Conservation (phyloP, 1,140 invertebrate species). For the Drosophila oshimai region DNA sequence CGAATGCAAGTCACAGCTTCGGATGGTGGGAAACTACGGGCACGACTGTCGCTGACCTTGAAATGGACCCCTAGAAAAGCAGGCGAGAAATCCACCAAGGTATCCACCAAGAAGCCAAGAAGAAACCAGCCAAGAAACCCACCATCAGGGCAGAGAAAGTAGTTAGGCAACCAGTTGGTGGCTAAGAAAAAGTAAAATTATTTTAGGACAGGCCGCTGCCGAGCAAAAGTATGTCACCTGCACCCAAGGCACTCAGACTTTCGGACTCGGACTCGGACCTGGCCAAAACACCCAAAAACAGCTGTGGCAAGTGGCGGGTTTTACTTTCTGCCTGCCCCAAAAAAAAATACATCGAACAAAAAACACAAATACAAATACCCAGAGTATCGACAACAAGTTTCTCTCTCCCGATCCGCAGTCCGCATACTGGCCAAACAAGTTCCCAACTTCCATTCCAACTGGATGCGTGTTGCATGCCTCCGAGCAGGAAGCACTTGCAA, state of each 20-base stretch:
- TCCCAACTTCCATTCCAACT: slow-evolving; percentile 29
- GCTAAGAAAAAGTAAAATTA: slow-evolving; percentile 74
- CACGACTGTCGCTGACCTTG: slow-evolving; percentile 52
- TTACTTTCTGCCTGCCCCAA: slow-evolving; percentile 71
- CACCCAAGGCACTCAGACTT: slow-evolving; percentile 24
- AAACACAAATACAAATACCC: slow-evolving; percentile 8
- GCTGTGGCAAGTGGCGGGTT: slow-evolving; percentile 55
- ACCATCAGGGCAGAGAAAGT: slow-evolving; percentile 63
- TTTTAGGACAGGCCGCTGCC: slow-evolving; percentile 66
- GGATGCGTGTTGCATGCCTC: slow-evolving; percentile 68
- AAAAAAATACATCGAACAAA: background rate
- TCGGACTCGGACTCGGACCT: slow-evolving; percentile 2
- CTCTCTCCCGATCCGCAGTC: background rate
- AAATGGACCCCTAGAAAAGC: slow-evolving; percentile 56
- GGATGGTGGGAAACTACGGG: slow-evolving; percentile 31
- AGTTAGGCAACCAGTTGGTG: slow-evolving; percentile 56
- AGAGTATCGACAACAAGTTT: slow-evolving; percentile 35
- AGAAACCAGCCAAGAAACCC: slow-evolving; percentile 3
- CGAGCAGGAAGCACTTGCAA: slow-evolving; percentile 75
- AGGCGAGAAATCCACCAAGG: slow-evolving; percentile 14
- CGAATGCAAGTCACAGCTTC: slow-evolving; percentile 37
- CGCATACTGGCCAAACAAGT: slow-evolving; percentile 68
- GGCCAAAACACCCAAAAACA: slow-evolving; percentile 36
- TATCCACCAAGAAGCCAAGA: slow-evolving; percentile 8
- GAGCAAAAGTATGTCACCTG: slow-evolving; percentile 76